Conservation (phyloP, 1,140 invertebrate species). For the Atta cephalotes region DNA sequence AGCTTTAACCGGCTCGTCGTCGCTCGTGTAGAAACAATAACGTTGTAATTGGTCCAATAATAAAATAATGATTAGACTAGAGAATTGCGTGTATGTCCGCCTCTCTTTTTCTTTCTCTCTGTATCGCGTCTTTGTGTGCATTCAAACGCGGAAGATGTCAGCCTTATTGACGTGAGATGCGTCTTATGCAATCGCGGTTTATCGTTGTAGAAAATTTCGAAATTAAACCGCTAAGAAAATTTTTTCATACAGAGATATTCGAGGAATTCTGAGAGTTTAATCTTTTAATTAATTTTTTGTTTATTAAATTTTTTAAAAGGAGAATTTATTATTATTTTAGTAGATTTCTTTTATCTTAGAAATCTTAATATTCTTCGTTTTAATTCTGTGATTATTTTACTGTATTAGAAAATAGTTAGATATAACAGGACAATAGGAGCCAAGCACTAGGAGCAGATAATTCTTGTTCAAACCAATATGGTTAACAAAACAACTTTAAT, state of each 20-base stretch:
- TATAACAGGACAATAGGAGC: no score
- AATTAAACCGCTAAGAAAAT: constrained; percentile 1
- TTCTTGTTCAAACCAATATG: no score
- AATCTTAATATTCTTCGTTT: neutral
- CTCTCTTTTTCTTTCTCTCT: neutral
- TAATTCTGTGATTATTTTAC: neutral
- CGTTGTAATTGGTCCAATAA: constrained; percentile 78
- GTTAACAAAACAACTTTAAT: no score
- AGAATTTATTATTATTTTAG: neutral
- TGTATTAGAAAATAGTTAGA: neutral
- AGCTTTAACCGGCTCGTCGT: constrained; percentile 61
- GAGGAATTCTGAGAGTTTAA: neutral
- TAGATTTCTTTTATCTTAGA: neutral
- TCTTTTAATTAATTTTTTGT: neutral
- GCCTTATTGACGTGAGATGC: neutral
- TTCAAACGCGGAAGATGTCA: constrained; percentile 17
- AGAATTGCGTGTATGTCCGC: constrained; percentile 23
- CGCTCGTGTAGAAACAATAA: constrained; percentile 71
- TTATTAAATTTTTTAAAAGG: neutral
- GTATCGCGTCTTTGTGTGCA: neutral
- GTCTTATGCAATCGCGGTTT: constrained; percentile 40
- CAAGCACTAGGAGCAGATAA: no score
- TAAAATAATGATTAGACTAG: constrained; percentile 78
- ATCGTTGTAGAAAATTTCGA: constrained; percentile 4
- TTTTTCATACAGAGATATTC: neutral